Evolutionary conservation across 2,888 invertebrate species (phyloP).

Genomic region (Myopa testacea): DNA sequence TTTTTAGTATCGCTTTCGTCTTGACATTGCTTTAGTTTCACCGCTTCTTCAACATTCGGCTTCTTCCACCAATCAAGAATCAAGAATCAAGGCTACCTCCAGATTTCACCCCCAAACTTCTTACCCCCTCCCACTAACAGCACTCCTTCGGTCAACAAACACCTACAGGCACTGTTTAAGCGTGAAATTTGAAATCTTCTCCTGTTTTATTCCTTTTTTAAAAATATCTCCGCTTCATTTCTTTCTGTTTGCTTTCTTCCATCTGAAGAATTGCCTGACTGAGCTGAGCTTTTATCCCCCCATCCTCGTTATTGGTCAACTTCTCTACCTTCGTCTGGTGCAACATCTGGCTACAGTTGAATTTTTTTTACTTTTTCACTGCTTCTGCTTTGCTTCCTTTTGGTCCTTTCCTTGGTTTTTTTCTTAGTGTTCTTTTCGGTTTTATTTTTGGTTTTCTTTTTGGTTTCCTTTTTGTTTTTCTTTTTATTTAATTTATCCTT

Average conservation of each 20-base stretch:
- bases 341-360: too few relatives aligned
- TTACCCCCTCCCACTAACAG: not conserved
- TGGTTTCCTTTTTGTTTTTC: not conserved
- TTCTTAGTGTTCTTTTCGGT: too few relatives aligned
- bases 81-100: not conserved
- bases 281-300: too few relatives aligned
- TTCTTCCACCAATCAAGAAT: not conserved
- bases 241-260: conserved; percentile 16
- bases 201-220: not conserved
- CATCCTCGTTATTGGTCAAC: too few relatives aligned
- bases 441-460: conserved; percentile 9
- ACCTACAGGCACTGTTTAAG: conserved; percentile 29
- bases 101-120: not conserved
- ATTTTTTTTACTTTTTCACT: too few relatives aligned
- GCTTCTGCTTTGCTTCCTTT: too few relatives aligned
- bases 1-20: too few relatives aligned
- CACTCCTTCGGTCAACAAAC: not conserved
- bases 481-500: not conserved
- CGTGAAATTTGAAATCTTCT: conserved; percentile 42
- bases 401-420: too few relatives aligned
- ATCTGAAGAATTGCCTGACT: conserved; percentile 10
- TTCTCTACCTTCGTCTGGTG: too few relatives aligned
- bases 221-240: conserved; percentile 6
- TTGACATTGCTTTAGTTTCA: too few relatives aligned
- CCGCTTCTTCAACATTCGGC: too few relatives aligned